Percentiles rank a stretch among this genome's conserved stretches.
phyloP scores from a whole-genome alignment of 2,113 vertebrate genomes.

The Notarius quadriscutis region DNA sequence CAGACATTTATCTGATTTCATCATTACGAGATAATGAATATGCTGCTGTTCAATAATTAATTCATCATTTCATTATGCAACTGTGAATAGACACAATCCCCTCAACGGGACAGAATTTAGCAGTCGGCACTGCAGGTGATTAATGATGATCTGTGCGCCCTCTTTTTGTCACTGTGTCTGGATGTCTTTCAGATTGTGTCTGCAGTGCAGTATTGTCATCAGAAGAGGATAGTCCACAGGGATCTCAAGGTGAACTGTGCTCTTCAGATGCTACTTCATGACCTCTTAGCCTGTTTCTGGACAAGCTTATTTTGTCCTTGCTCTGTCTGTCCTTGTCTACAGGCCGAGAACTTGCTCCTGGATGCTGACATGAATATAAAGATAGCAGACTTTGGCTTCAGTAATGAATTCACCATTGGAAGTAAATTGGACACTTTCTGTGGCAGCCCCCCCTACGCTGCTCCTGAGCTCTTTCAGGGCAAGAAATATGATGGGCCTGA shows the following conservation, averaged over 20 bases:
- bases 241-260: conserved; percentile 81
- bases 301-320: not conserved
- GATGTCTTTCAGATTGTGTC: conserved; percentile 82
- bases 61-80: not conserved
- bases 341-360: conserved; percentile 91
- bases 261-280: not conserved
- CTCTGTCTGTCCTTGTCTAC: not conserved
- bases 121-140: not conserved
- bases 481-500: conserved; percentile 90
- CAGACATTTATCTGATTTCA: not conserved
- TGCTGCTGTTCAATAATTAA: not conserved
- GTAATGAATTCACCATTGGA: conserved; percentile 89
- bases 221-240: conserved; percentile 86
- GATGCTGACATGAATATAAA: conserved; percentile 94
- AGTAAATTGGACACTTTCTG: conserved; percentile 91
- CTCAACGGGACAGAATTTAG: not conserved
- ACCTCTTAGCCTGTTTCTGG: not conserved
- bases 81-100: too few relatives aligned
- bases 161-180: not conserved
- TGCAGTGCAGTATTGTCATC: conserved; percentile 88
- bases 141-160: not conserved
- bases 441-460: conserved; percentile 87
- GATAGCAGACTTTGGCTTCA: conserved; percentile 92
- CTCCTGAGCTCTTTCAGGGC: conserved; percentile 89
- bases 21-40: not conserved